phyloP scores from a whole-genome alignment of 2,797 vertebrate species.

The Chiroxiphia lanceolata region DNA sequence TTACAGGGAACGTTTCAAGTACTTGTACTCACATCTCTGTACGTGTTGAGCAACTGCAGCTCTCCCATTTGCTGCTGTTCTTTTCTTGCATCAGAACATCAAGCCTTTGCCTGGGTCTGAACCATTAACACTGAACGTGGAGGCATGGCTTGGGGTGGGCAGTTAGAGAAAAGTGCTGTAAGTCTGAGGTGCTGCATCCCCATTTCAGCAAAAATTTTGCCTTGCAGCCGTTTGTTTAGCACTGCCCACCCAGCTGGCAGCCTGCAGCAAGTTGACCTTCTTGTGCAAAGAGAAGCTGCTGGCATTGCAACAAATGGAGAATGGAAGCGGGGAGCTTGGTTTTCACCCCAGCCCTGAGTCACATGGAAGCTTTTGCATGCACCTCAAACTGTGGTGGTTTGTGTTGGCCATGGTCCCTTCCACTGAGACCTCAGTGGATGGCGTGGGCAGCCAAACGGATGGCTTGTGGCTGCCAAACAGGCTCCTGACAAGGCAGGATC shows the following conservation, averaged over 20 bases:
- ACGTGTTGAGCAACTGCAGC: not conserved
- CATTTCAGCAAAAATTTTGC: not conserved
- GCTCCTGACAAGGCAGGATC: fast-evolving
- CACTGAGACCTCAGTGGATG: not conserved
- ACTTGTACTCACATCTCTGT: not conserved
- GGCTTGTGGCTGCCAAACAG: not conserved
- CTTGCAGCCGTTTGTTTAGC: not conserved
- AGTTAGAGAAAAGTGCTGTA: not conserved
- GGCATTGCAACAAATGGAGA: not conserved
- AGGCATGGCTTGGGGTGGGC: not conserved
- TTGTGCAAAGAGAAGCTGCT: not conserved
- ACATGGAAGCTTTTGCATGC: not conserved
- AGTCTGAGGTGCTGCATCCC: not conserved
- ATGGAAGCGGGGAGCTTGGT: not conserved
- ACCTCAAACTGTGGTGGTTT: not conserved
- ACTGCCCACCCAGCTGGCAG: not conserved
- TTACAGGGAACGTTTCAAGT: not conserved
- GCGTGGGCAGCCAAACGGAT: not conserved
- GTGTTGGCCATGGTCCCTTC: not conserved
- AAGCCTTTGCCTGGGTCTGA: not conserved
- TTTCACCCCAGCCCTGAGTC: not conserved
- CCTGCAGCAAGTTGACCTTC: not conserved
- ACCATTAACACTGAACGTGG: not conserved
- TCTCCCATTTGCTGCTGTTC: not conserved
- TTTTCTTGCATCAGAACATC: not conserved